Percentiles rank a stretch among this genome's conserved stretches.
These are phyloP conservation scores for Ceratosolen fusciceps DNA, from an alignment of 1,140 invertebrate species.

Conservation along the genomic window DNA sequence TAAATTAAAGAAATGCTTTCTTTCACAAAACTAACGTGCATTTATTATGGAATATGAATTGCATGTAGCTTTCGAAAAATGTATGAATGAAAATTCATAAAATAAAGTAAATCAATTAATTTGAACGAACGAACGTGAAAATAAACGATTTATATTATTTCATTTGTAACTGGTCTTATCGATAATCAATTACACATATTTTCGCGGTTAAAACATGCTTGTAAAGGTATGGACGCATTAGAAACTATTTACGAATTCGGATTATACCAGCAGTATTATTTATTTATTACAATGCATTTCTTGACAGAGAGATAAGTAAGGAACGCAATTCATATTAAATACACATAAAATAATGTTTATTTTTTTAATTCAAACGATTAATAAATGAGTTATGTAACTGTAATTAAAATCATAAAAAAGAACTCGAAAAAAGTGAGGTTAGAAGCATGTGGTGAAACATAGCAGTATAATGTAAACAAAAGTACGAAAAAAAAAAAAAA, in stretches of 20 bases:
- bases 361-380: neutral
- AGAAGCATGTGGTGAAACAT: neutral
- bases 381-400: neutral
- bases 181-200: neutral
- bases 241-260: neutral
- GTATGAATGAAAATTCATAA: neutral
- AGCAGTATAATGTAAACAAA: constrained; percentile 31
- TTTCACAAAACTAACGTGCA: neutral
- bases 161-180: neutral
- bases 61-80: neutral
- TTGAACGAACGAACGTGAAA: neutral
- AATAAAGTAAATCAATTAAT: neutral
- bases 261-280: neutral
- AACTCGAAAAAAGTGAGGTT: constrained; percentile 22
- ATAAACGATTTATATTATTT: neutral
- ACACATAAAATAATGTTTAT: neutral
- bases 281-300: neutral
- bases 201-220: neutral
- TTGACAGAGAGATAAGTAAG: neutral
- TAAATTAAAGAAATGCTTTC: neutral
- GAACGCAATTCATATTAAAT: neutral
- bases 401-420: constrained; percentile 1
- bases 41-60: neutral
- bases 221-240: neutral
- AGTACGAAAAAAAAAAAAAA: neutral